phyloP scores from a whole-genome alignment of 2,888 invertebrate species.

The Brenthis daphne region DNA sequence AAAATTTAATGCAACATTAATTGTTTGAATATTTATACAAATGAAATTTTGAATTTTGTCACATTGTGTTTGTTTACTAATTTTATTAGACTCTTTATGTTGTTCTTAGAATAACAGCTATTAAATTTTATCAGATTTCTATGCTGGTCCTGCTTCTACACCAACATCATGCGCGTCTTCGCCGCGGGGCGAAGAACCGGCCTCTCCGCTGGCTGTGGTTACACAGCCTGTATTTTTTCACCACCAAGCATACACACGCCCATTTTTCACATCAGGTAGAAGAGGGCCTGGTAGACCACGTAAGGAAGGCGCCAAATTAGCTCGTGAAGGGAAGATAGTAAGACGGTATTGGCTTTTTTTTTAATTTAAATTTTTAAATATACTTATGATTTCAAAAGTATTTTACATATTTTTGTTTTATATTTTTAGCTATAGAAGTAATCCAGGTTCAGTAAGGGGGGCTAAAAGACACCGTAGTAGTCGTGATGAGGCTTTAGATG shows the following conservation, averaged over 20 bases:
- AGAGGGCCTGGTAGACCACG: constrained; percentile 91
- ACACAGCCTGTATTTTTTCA: constrained; percentile 72
- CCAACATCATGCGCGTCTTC: constrained; percentile 85
- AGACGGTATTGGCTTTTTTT: constrained; percentile 57
- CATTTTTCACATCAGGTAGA: constrained; percentile 81
- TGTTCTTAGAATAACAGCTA: too few relatives aligned
- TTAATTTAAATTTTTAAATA: too few relatives aligned
- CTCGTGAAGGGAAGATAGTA: constrained; percentile 77
- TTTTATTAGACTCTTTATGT: too few relatives aligned
- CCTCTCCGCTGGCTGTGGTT: constrained; percentile 80
- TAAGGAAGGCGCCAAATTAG: constrained; percentile 85
- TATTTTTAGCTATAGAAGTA: constrained; percentile 61
- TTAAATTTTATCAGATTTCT: constrained; percentile 58
- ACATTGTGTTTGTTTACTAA: too few relatives aligned
- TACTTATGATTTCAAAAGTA: too few relatives aligned
- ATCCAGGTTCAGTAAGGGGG: constrained; percentile 75
- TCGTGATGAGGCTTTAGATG: constrained; percentile 75
- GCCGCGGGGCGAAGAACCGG: constrained; percentile 83
- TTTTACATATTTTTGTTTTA: not conserved
- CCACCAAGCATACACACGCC: constrained; percentile 71
- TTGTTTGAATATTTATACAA: not conserved
- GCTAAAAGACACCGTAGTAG: constrained; percentile 77
- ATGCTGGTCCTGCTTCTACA: constrained; percentile 85
- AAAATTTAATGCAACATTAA: not conserved
- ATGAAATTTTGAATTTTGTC: not conserved